Base-by-base conservation (phyloP, 2,888 invertebrate genomes). In the Eulithis prunata region DNA sequence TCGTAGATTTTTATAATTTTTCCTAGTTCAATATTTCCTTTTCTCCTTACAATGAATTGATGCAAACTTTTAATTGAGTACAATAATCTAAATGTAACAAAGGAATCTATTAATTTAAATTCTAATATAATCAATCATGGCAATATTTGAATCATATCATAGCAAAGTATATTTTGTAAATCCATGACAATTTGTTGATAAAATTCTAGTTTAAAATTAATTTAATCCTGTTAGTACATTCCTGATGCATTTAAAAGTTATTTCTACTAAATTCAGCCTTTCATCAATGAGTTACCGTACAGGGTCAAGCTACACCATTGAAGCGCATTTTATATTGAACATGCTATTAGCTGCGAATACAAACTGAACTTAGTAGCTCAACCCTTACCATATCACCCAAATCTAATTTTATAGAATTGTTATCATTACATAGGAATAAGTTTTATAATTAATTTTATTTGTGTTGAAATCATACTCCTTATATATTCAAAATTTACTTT, bases 361-460 rank as follows among this genome's bases (percentile, higher is more conserved):
- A 5, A 51, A 51, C 51, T 58, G 51, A 52, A 51, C n/a, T 38
- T 43, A 13, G 28, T 59, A 43, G 28, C 28, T 43, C 21, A 11
- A 52, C 52, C 41, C 10, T 14, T 11, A 47, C 45, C 21, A 60
- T 46, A 28, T 70, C 64, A 66, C 66, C 69, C 69, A 71, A 73
- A 73, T 71, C 67, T 62, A 11, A 59, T 66, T 52, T 54, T 53
- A 47, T 62, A 14, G 47, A 32, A 59, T 57, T 56, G 8, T 66
- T 68, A 49, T 56, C 61, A 75, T 73, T 77, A 21, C 21, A 21
- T 21, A 70, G 73, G 65, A 71, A 62, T 80, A 78, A 77, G 78
- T 75, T 81, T 80, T 67, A 82, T 83, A 82, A 81, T 85, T 81
- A 87, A 87, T 88, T 87, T 89, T 87, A 86, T 84, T 87, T 88